Evolutionary conservation across 1,140 invertebrate genomes (phyloP).

Genomic region (Leptinotarsa defecta): DNA sequence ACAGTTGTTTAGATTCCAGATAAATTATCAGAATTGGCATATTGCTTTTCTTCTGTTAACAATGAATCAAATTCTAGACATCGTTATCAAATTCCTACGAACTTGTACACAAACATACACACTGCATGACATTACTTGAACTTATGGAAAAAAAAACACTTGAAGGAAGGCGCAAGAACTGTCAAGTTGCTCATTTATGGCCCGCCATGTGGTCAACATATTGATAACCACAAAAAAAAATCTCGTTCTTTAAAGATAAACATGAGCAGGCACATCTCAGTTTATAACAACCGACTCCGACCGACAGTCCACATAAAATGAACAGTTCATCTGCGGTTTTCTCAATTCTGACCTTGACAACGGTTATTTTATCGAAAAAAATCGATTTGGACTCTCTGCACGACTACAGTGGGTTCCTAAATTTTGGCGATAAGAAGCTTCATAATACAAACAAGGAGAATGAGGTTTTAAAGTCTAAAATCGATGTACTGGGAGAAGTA

Average conservation of each 20-base stretch:
- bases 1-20: no score
- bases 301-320: neutral
- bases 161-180: no score
- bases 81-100: no score
- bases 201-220: conserved; percentile 7
- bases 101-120: no score
- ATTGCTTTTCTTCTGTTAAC: no score
- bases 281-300: neutral
- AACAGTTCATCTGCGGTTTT: neutral
- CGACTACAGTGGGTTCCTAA: conserved; percentile 52
- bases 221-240: neutral
- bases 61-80: no score
- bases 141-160: no score
- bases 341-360: neutral
- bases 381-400: conserved; percentile 35
- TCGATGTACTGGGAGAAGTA: conserved; percentile 62
- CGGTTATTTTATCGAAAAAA: neutral
- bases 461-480: conserved; percentile 68
- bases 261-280: neutral
- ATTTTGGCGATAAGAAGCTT: conserved; percentile 51
- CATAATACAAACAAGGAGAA: conserved; percentile 42
- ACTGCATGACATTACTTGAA: no score
- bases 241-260: neutral
- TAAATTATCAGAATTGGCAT: no score
- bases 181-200: no score